Percentiles rank a stretch among this genome's conserved stretches.
Conservation (phyloP, 2,797 vertebrate species). For the Acanthurus leucopareius region DNA sequence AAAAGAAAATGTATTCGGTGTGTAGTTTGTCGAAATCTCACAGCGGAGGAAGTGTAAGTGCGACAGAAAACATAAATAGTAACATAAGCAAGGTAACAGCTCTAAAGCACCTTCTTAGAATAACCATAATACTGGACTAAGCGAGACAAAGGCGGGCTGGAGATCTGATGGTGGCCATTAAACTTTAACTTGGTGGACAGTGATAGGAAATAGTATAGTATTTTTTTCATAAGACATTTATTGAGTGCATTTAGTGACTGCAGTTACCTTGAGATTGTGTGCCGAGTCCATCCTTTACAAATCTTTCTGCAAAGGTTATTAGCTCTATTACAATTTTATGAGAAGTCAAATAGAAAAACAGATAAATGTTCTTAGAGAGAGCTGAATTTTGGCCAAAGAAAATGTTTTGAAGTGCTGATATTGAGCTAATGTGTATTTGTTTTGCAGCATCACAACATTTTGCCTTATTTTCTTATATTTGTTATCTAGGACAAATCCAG, state of each 20-base stretch:
- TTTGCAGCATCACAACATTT: not conserved
- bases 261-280: slow-evolving; percentile 28
- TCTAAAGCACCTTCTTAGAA: slow-evolving; percentile 20
- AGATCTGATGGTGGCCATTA: slow-evolving; percentile 34
- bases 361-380: too few species aligned
- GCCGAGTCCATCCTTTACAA: slow-evolving; percentile 12
- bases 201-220: not conserved
- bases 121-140: slow-evolving; percentile 8
- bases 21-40: slow-evolving; percentile 30
- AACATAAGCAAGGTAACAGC: not conserved
- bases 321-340: slow-evolving; percentile 24
- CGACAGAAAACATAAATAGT: not conserved
- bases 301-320: slow-evolving; percentile 33
- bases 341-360: not conserved
- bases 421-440: not conserved
- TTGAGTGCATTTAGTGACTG: slow-evolving; percentile 26
- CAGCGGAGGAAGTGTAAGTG: slow-evolving; percentile 10
- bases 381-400: not conserved
- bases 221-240: slow-evolving; percentile 41
- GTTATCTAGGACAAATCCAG: not conserved
- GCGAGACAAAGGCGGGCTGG: slow-evolving; percentile 15
- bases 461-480: not conserved
- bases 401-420: slow-evolving; percentile 9
- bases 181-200: slow-evolving; percentile 15
- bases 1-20: slow-evolving; percentile 16